phyloP scores from a whole-genome alignment of 2,888 invertebrate genomes.

The Chrysolina haemoptera region DNA sequence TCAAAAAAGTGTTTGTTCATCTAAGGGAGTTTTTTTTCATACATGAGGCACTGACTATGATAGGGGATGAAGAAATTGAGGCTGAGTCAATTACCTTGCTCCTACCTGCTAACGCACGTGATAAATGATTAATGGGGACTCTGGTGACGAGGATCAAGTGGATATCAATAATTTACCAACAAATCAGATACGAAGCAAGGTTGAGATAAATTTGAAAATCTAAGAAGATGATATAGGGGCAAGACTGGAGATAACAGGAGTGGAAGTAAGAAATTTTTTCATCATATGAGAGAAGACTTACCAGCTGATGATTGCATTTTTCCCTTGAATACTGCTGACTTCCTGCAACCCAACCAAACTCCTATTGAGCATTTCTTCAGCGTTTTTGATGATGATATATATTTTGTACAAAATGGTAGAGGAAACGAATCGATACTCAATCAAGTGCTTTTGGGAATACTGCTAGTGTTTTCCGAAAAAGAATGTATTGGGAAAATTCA shows the following conservation, averaged over 20 bases:
- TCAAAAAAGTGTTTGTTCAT: no score
- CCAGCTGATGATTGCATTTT: background rate
- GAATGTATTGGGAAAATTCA: slow-evolving; percentile 35
- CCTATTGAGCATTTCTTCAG: slow-evolving; percentile 20
- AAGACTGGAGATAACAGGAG: no score
- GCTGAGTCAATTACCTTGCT: no score
- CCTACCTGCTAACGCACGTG: no score
- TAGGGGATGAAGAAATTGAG: no score
- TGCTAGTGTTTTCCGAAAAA: slow-evolving; percentile 18
- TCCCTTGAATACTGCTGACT: background rate
- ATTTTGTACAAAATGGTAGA: slow-evolving; percentile 19
- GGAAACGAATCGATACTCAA: slow-evolving; percentile 23
- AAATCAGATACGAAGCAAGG: slow-evolving; percentile 20
- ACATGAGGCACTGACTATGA: no score
- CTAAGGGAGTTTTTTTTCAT: no score
- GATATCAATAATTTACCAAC: slow-evolving; percentile 31
- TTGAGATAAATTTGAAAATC: slow-evolving; percentile 9
- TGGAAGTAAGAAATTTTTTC: no score
- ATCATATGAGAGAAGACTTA: background rate
- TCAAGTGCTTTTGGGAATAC: slow-evolving; percentile 27
- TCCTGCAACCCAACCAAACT: slow-evolving; percentile 15
- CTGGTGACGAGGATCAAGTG: background rate
- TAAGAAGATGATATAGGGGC: background rate
- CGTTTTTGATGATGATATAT: slow-evolving; percentile 28
- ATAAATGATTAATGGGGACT: no score